A percentile compares a stretch with the other conserved stretches of the same genome.
Evolutionary conservation across 2,797 vertebrate genomes (phyloP).

Genomic region (Apodemus agrarius): DNA sequence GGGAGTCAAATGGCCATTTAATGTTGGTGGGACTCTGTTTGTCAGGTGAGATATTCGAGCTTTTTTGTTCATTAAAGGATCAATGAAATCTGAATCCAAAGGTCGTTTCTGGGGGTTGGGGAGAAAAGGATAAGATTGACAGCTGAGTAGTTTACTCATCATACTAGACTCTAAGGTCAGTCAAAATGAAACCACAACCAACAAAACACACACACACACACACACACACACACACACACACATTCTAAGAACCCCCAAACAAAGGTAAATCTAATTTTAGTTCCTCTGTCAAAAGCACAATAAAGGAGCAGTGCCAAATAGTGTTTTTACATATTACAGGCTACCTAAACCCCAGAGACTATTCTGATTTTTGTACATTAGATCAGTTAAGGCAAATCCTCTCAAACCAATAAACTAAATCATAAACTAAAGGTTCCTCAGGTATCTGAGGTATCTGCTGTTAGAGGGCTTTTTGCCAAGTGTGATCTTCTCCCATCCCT

Average conservation of each 20-base stretch:
- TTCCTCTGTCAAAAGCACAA: conserved; percentile 36
- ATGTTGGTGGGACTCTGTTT: conserved; percentile 86
- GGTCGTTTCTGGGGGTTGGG: conserved; percentile 88
- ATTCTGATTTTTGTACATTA: neutral
- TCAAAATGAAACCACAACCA: neutral
- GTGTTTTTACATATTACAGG: neutral
- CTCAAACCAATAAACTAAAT: conserved; percentile 42
- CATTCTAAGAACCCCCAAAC: neutral
- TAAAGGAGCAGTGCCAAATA: neutral
- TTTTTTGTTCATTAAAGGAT: conserved; percentile 93
- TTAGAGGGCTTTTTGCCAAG: conserved; percentile 48
- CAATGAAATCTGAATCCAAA: conserved; percentile 90
- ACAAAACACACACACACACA: neutral
- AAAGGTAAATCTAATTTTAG: conserved; percentile 36
- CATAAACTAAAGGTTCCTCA: conserved; percentile 11
- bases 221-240: neutral
- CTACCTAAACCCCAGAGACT: neutral
- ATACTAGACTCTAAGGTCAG: conserved; percentile 40
- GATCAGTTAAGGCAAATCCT: neutral
- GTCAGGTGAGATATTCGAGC: conserved; percentile 93
- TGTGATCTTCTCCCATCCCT: conserved; percentile 40
- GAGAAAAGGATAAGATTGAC: neutral
- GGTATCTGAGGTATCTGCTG: conserved; percentile 20
- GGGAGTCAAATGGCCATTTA: conserved; percentile 82
- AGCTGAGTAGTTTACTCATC: neutral